Conservation (phyloP, 2,888 invertebrate species). For the Mimas tiliae region DNA sequence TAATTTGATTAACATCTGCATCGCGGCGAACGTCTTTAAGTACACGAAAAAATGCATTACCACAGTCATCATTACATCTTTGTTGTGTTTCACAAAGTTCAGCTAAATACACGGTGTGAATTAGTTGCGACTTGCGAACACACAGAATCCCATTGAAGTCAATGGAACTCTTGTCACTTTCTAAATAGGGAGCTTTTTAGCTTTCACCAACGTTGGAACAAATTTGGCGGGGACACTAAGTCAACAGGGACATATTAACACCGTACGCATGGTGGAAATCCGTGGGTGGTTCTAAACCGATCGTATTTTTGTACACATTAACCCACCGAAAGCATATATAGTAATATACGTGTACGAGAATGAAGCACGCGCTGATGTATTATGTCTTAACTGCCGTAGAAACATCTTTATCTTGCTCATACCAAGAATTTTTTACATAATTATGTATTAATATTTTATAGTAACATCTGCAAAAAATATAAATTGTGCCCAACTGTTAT, state of each 20-base stretch:
- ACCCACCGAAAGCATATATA: slow-evolving; percentile 66
- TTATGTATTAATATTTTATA: too few relatives aligned
- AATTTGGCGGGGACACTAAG: slow-evolving; percentile 66
- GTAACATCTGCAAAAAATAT: background rate
- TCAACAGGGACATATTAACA: slow-evolving; percentile 80
- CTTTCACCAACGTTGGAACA: slow-evolving; percentile 48
- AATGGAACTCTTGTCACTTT: slow-evolving; percentile 46
- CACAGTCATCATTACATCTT: slow-evolving; percentile 75
- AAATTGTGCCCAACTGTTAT: background rate
- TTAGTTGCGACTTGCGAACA: slow-evolving; percentile 64
- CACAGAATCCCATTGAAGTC: slow-evolving; percentile 39
- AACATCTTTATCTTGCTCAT: background rate
- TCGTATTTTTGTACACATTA: slow-evolving; percentile 66
- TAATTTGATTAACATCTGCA: slow-evolving; percentile 77
- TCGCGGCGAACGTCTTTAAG: slow-evolving; percentile 65
- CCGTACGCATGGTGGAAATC: slow-evolving; percentile 69
- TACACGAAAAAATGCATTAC: slow-evolving; percentile 79
- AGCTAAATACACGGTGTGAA: slow-evolving; percentile 81
- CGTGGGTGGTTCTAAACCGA: slow-evolving; percentile 80
- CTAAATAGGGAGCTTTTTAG: slow-evolving; percentile 60
- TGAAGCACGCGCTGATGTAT: slow-evolving; percentile 44
- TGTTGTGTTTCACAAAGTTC: slow-evolving; percentile 79
- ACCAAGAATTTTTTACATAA: background rate
- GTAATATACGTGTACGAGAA: slow-evolving; percentile 59
- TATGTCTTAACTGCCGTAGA: slow-evolving; percentile 29